phyloP scores from a whole-genome alignment of 2,888 invertebrate species.

The Suillia variegata region DNA sequence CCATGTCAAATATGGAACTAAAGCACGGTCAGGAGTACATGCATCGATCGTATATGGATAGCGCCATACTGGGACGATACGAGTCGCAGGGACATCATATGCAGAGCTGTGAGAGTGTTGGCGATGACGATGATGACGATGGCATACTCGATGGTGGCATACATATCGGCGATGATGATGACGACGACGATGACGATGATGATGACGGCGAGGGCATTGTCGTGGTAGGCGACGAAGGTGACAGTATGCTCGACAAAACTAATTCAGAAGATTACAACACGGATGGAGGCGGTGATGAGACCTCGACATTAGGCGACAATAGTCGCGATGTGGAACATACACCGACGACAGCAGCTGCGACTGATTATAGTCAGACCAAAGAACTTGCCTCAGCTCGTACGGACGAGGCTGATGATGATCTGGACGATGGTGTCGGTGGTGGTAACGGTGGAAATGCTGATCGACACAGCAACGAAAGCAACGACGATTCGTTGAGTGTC shows the following conservation, averaged over 20 bases:
- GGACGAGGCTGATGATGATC: slow-evolving; percentile 29
- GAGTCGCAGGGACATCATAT: slow-evolving; percentile 59
- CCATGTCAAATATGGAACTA: slow-evolving; percentile 65
- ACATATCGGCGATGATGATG: slow-evolving; percentile 67
- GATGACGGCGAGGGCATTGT: slow-evolving; percentile 71
- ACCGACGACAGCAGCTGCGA: slow-evolving; percentile 60
- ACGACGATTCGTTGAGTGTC: slow-evolving; percentile 67
- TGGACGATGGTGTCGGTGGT: slow-evolving; percentile 64
- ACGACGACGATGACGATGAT: slow-evolving; percentile 56
- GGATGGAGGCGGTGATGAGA: slow-evolving; percentile 51
- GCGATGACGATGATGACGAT: slow-evolving; percentile 59
- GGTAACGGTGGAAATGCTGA: slow-evolving; percentile 33
- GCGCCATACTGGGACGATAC: slow-evolving; percentile 62
- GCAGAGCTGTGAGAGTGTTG: slow-evolving; percentile 54
- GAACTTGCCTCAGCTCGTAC: slow-evolving; percentile 50
- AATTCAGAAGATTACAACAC: slow-evolving; percentile 52
- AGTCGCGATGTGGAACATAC: slow-evolving; percentile 49
- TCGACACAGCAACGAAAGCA: slow-evolving; percentile 63
- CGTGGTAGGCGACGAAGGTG: slow-evolving; percentile 79
- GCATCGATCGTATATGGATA: slow-evolving; percentile 63
- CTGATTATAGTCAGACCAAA: slow-evolving; percentile 70
- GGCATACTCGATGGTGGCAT: slow-evolving; percentile 51
- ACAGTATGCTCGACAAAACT: slow-evolving; percentile 63
- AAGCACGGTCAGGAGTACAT: slow-evolving; percentile 69
- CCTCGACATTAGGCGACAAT: slow-evolving; percentile 38